These are phyloP conservation scores for Callosobruchus maculatus DNA, from an alignment of 2,888 invertebrate genomes.

Conservation along the genomic window DNA sequence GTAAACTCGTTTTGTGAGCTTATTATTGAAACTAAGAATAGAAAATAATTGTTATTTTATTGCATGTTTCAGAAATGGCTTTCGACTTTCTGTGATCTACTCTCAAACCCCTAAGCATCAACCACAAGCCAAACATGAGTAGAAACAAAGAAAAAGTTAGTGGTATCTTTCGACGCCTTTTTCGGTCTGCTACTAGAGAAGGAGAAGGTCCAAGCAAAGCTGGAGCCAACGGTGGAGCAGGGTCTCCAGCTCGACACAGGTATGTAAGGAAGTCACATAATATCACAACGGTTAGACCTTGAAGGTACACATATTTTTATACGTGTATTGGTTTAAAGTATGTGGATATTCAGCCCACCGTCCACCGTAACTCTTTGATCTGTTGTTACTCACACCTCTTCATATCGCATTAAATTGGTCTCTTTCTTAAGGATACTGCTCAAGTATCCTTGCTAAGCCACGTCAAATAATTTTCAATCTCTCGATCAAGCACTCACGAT, in stretches of 20 bases:
- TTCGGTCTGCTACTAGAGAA: constrained; percentile 69
- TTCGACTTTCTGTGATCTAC: background rate
- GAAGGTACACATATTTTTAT: too few species aligned
- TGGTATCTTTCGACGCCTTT: constrained; percentile 74
- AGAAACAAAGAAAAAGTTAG: constrained; percentile 79
- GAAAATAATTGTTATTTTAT: background rate
- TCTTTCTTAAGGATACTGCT: too few species aligned
- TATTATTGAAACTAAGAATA: background rate
- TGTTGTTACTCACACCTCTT: too few species aligned
- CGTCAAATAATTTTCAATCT: too few species aligned
- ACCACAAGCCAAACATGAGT: constrained; percentile 56
- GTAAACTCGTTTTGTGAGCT: too few species aligned
- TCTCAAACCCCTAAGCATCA: background rate
- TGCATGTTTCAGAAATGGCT: constrained; percentile 1
- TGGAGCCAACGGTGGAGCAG: constrained; percentile 45
- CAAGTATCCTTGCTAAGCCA: too few species aligned
- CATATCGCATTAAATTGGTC: too few species aligned
- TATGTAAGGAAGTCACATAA: constrained; percentile 12
- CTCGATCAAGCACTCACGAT: too few species aligned
- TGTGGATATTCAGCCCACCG: too few species aligned
- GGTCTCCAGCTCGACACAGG: constrained; percentile 42
- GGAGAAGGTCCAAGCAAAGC: constrained; percentile 54
- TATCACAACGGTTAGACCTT: constrained; percentile 31
- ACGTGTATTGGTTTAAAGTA: too few species aligned
- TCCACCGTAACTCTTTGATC: too few species aligned